Evolutionary conservation across 2,888 invertebrate species (phyloP), one percentile per base, ranked within the genome.

Genomic region (Thysanoteuthis rhombus): DNA sequence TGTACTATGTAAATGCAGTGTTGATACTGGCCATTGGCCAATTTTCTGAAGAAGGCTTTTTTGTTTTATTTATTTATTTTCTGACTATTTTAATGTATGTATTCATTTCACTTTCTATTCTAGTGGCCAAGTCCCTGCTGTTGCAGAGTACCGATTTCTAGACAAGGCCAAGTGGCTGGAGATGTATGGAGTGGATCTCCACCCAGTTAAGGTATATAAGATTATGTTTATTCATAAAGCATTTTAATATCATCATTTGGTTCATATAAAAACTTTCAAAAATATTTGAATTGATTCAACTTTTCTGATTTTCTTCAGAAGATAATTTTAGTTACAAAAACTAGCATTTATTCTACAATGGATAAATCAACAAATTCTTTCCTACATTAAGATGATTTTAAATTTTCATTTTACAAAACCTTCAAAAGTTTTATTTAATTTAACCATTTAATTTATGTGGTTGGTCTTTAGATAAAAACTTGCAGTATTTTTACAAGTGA

Each of bases 151-250:
- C 96, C 98, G 98, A 97, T 99, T 98, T 97, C 98, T 99, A 97
- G 99, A 99, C 97, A 99, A 99, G 98, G 99, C 99, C 96, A 99
- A 99, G 98, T 99, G 99, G 99, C 98, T 99, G 96, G 99, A 99
- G 97, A 99, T 99, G 98, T 99, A 99, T 97, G 99, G 99, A 93
- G 99, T 99, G 93, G 99, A 99, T 97, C 98, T 99, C 96, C 99
- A 99, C 97, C 99, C 99, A 93, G 99, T 99, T 94, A 97, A 99
- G 98, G 99, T 99, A 97, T 3, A 75, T n/a, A n/a, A 36, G 3
- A 75, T n/a, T n/a, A 2, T 75, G 2, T 36, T 75, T 75, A 75
- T n/a, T 75, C 16, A 75, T 75, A 36, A 75, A 75, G 16, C n/a
- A 75, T 36, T 36, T 75, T 75, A 4, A 75, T 36, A 12, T 36